These are phyloP conservation scores for Cephalopachus bancanus DNA, from an alignment of 2,797 vertebrate genomes.

Conservation along the genomic window DNA sequence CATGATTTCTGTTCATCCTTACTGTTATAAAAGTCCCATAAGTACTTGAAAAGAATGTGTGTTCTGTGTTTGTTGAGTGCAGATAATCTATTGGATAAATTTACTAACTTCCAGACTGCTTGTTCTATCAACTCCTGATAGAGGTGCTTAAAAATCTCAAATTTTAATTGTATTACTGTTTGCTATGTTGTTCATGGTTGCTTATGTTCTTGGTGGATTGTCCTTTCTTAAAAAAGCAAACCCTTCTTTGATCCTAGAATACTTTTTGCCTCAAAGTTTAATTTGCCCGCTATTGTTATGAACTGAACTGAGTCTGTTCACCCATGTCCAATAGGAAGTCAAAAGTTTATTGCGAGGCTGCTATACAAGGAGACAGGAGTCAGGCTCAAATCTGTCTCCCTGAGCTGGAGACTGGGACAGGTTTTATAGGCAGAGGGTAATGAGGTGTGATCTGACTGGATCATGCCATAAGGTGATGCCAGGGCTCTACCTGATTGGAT, in stretches of 20 bases:
- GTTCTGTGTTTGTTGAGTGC: background rate
- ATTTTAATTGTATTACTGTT: background rate
- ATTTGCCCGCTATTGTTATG: background rate
- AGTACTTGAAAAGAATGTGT: background rate
- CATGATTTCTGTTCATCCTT: background rate
- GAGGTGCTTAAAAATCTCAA: background rate
- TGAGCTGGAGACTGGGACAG: too few relatives aligned
- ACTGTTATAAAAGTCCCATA: background rate
- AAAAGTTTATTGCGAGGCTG: too few relatives aligned
- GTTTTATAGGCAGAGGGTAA: too few relatives aligned
- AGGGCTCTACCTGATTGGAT: too few relatives aligned
- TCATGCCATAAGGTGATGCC: too few relatives aligned
- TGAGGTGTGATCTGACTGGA: too few relatives aligned
- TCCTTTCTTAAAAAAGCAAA: background rate
- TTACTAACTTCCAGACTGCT: background rate
- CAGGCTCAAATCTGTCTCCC: too few relatives aligned
- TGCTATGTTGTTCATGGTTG: background rate
- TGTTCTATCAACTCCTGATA: background rate
- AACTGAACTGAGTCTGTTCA: too few relatives aligned
- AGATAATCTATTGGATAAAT: background rate
- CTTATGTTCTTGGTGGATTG: background rate
- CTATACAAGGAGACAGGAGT: too few relatives aligned
- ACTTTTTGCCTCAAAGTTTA: conserved; percentile 9
- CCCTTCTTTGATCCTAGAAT: background rate
- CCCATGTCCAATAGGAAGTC: too few relatives aligned